A percentile compares a stretch with the other conserved stretches of the same genome.
These are phyloP conservation scores for Malachius bipustulatus DNA, from an alignment of 2,888 invertebrate genomes.

Conservation along the genomic window DNA sequence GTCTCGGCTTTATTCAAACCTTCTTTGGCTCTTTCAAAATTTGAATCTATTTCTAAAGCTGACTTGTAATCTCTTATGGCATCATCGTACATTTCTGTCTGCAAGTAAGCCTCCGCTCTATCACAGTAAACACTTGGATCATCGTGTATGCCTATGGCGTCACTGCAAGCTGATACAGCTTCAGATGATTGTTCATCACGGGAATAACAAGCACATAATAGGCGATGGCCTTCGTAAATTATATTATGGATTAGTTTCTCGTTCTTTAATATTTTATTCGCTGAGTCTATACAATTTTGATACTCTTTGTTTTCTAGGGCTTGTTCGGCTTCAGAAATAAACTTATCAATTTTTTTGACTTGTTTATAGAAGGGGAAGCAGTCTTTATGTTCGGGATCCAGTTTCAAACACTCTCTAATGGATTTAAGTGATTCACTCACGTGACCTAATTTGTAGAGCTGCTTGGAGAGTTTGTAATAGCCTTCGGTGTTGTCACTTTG, in stretches of 20 bases:
- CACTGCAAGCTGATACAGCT: constrained; percentile 66
- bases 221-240: constrained; percentile 58
- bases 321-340: constrained; percentile 55
- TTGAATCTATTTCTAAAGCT: constrained; percentile 73
- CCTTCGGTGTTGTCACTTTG: constrained; percentile 86
- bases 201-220: constrained; percentile 69
- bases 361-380: constrained; percentile 96
- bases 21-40: constrained; percentile 72
- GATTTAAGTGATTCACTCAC: constrained; percentile 84
- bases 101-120: constrained; percentile 82
- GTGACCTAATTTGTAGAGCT: constrained; percentile 86
- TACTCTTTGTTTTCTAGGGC: constrained; percentile 50
- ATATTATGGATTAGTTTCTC: constrained; percentile 64
- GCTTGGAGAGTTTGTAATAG: constrained; percentile 64
- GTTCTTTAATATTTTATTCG: constrained; percentile 50
- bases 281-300: constrained; percentile 55
- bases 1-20: constrained; percentile 82
- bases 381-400: constrained; percentile 94
- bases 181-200: constrained; percentile 59
- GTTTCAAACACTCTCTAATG: constrained; percentile 89
- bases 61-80: constrained; percentile 80
- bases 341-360: constrained; percentile 83
- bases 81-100: constrained; percentile 83
- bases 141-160: constrained; percentile 62
- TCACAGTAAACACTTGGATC: constrained; percentile 77